phyloP scores from a whole-genome alignment of 2,888 invertebrate genomes.

The Galeopsomyia nigrocyanea region DNA sequence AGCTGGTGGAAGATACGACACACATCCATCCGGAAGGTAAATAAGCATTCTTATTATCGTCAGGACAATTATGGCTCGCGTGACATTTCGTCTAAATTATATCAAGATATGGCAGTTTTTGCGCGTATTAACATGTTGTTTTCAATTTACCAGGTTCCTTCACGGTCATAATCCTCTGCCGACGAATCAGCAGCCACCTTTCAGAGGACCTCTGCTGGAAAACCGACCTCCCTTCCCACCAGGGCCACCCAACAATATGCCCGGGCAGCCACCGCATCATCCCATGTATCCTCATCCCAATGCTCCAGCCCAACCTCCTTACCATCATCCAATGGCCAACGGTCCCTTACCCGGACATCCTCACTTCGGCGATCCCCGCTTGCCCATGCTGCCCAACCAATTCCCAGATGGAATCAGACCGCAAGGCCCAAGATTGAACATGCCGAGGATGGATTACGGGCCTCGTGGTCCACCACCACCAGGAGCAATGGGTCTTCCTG shows the following conservation, averaged over 20 bases:
- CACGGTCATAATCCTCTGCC: constrained; percentile 26
- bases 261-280: constrained; percentile 53
- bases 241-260: constrained; percentile 45
- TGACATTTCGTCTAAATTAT: background rate
- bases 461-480: constrained; percentile 54
- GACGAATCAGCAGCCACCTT: constrained; percentile 52
- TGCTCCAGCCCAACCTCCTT: constrained; percentile 55
- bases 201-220: constrained; percentile 53
- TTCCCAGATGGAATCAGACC: constrained; percentile 55
- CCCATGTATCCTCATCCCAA: constrained; percentile 51
- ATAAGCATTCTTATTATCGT: constrained; percentile 1
- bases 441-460: constrained; percentile 58
- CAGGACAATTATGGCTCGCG: background rate
- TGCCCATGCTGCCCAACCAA: constrained; percentile 51
- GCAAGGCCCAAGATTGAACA: constrained; percentile 55
- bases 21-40: constrained; percentile 54
- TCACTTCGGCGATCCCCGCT: constrained; percentile 55
- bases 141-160: constrained; percentile 31
- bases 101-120: background rate
- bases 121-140: background rate
- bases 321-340: constrained; percentile 54
- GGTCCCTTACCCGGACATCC: constrained; percentile 55
- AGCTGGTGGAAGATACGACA: constrained; percentile 57
- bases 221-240: constrained; percentile 57
- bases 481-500: constrained; percentile 37